Evolutionary conservation across 2,888 invertebrate species (phyloP).

Genomic region (Cheiracanthium punctorium): DNA sequence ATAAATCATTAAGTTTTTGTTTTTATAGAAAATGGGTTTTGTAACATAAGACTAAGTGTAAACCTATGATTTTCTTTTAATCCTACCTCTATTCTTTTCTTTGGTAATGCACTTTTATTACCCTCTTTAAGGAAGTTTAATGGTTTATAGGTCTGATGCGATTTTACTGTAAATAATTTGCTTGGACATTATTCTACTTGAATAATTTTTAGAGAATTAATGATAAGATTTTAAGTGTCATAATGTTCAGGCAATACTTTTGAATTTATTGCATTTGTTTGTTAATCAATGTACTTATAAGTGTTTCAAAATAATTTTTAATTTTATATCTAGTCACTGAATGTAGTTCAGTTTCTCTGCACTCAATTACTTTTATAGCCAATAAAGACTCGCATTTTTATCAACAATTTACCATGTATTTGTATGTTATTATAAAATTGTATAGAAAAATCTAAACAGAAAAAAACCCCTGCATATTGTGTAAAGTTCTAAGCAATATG

Average conservation of each 20-base stretch:
- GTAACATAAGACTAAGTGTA: too few relatives aligned
- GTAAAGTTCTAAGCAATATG: too few relatives aligned
- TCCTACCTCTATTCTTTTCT: neutral
- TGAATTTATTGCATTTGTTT: conserved; percentile 13
- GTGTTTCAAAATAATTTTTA: neutral
- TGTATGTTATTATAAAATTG: too few relatives aligned
- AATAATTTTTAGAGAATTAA: too few relatives aligned
- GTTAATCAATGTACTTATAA: conserved; percentile 24
- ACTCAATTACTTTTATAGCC: neutral
- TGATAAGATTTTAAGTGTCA: neutral
- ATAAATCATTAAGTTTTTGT: too few relatives aligned
- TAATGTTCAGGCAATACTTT: conserved; percentile 27
- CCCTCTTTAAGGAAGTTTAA: neutral
- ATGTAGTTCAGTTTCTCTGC: conserved; percentile 42
- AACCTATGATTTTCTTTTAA: too few relatives aligned
- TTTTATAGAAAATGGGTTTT: too few relatives aligned
- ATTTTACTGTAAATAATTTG: conserved; percentile 14
- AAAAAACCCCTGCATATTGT: too few relatives aligned
- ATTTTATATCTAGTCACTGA: conserved; percentile 50
- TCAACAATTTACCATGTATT: too few relatives aligned
- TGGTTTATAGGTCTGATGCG: conserved; percentile 24
- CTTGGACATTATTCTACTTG: conserved; percentile 3
- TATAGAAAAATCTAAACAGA: too few relatives aligned
- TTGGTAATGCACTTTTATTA: neutral
- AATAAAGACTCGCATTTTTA: too few relatives aligned